These are phyloP conservation scores for Papilio protenor DNA, from an alignment of 2,888 invertebrate species.

Conservation along the genomic window DNA sequence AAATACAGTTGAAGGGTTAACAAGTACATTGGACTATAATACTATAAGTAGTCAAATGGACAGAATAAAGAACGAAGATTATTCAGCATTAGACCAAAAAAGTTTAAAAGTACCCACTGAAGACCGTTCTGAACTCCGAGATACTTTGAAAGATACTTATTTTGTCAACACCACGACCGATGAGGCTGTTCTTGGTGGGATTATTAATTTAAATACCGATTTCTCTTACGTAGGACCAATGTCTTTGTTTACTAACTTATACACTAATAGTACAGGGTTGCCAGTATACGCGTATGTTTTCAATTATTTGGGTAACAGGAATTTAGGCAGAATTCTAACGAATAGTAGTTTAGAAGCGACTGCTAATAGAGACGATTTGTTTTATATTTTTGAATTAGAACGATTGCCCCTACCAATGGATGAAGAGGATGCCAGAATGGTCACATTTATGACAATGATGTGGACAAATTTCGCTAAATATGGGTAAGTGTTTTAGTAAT, in stretches of 20 bases:
- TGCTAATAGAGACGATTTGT: slow-evolving; percentile 70
- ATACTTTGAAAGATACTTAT: slow-evolving; percentile 68
- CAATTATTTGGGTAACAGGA: slow-evolving; percentile 73
- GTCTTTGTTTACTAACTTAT: slow-evolving; percentile 69
- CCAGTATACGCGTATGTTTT: slow-evolving; percentile 71
- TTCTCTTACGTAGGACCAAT: slow-evolving; percentile 75
- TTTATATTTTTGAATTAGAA: slow-evolving; percentile 75
- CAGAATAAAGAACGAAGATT: slow-evolving; percentile 70
- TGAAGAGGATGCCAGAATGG: slow-evolving; percentile 74
- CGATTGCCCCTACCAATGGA: slow-evolving; percentile 71
- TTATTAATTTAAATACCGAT: slow-evolving; percentile 76
- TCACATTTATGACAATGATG: slow-evolving; percentile 79
- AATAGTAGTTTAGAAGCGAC: slow-evolving; percentile 74
- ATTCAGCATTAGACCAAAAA: slow-evolving; percentile 67
- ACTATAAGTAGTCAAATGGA: slow-evolving; percentile 74
- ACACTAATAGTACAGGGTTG: slow-evolving; percentile 62
- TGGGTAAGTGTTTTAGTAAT: slow-evolving; percentile 63
- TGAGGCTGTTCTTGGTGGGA: slow-evolving; percentile 69
- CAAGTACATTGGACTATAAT: slow-evolving; percentile 71
- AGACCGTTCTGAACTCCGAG: slow-evolving; percentile 64
- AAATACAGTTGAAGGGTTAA: slow-evolving; percentile 82
- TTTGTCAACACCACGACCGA: slow-evolving; percentile 68
- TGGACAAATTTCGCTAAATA: slow-evolving; percentile 80
- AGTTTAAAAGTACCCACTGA: slow-evolving; percentile 59
- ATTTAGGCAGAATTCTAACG: slow-evolving; percentile 71